Percentiles rank a stretch among this genome's conserved stretches.
Conservation (phyloP, 2,797 vertebrate species). For the Presbytis comata region DNA sequence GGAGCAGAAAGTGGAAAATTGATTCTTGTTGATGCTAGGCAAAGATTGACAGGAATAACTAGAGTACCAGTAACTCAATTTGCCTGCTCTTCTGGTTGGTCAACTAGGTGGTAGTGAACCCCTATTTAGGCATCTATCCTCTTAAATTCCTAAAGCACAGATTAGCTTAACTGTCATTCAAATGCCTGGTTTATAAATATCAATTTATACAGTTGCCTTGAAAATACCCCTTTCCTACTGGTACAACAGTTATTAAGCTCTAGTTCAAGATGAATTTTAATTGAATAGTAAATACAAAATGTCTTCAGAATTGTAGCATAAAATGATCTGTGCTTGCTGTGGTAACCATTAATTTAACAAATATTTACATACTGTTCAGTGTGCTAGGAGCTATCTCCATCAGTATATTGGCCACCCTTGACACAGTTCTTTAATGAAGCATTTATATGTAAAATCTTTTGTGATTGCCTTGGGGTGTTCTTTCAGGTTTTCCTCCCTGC, state of each 20-base stretch:
- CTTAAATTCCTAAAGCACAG: not conserved
- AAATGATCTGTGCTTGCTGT: not conserved
- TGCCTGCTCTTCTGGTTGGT: not conserved
- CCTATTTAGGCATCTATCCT: not conserved
- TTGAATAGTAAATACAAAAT: not conserved
- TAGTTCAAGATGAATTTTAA: not conserved
- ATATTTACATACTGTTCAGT: not conserved
- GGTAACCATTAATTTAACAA: not conserved
- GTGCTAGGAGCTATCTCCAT: not conserved
- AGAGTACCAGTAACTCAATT: not conserved
- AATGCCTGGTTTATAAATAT: not conserved
- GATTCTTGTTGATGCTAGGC: not conserved
- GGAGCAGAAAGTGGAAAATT: slow-evolving; percentile 30
- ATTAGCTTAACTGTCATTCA: not conserved
- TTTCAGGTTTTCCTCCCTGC: not conserved
- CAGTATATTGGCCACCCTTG: not conserved
- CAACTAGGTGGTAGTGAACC: not conserved
- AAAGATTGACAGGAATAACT: not conserved
- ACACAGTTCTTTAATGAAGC: not conserved
- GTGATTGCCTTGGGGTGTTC: not conserved
- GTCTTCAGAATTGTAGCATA: not conserved
- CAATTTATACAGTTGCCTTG: not conserved
- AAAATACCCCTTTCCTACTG: not conserved
- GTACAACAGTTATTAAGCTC: not conserved
- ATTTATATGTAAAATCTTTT: not conserved